A percentile compares a stretch with the other conserved stretches of the same genome.
Evolutionary conservation across 2,888 invertebrate genomes (phyloP).

Genomic region (Aphrophora alni): DNA sequence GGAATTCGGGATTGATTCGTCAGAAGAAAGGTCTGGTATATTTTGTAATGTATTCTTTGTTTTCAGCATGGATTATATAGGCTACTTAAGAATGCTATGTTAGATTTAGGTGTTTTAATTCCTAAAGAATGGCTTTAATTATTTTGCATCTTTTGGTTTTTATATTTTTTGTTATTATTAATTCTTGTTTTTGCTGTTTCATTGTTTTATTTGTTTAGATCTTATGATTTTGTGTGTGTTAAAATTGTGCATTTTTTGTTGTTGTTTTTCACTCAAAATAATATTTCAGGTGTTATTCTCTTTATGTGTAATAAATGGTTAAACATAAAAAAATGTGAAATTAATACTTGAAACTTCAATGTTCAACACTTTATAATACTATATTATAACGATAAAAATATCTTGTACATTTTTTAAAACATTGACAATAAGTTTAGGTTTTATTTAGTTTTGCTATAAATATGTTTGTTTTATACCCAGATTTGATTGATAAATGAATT

Average conservation of each 20-base stretch:
- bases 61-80: background rate
- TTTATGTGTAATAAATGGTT: no score
- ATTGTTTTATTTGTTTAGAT: constrained; percentile 27
- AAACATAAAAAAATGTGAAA: no score
- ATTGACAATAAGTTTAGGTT: no score
- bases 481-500: no score
- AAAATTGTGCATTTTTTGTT: constrained; percentile 17
- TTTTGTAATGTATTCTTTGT: background rate
- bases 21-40: background rate
- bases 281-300: no score
- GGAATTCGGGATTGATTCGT: background rate
- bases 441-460: no score
- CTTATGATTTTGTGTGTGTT: constrained; percentile 2
- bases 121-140: constrained; percentile 53
- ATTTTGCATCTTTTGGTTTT: constrained; percentile 47
- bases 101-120: constrained; percentile 17
- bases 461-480: no score
- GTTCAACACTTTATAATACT: no score
- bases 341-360: no score
- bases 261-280: no score
- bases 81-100: constrained; percentile 16
- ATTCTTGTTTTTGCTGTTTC: constrained; percentile 32
- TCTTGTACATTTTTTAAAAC: no score
- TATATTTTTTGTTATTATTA: constrained; percentile 34
- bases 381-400: no score